Percentiles rank a stretch among this genome's conserved stretches.
phyloP scores from a whole-genome alignment of 1,140 invertebrate species.

The Heliconius congener region DNA sequence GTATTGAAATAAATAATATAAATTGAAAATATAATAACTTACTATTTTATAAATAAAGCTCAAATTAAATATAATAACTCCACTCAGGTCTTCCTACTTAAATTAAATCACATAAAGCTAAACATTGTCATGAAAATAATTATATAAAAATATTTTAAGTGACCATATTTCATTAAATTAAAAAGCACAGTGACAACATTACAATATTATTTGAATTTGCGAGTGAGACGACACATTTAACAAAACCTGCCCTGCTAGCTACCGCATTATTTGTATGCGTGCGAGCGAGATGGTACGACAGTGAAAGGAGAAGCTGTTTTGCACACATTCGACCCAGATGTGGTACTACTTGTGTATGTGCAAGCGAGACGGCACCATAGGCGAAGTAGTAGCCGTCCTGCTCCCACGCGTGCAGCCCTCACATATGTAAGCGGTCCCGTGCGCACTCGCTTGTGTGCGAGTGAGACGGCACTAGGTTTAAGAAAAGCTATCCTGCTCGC shows the following conservation, averaged over 20 bases:
- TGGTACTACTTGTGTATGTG: no score
- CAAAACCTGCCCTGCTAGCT: slow-evolving; percentile 80
- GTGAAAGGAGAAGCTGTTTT: no score
- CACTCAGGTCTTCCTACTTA: not conserved
- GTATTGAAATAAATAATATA: not conserved
- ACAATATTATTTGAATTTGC: not conserved
- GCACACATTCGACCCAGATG: no score
- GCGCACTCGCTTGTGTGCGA: not conserved
- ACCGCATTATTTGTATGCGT: slow-evolving; percentile 54
- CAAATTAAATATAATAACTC: not conserved
- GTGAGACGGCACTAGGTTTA: slow-evolving; percentile 37
- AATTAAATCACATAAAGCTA: not conserved
- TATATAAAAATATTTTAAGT: not conserved
- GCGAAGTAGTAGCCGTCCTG: no score
- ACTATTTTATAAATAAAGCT: not conserved
- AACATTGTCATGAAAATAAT: not conserved
- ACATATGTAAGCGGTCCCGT: no score
- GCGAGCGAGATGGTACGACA: no score
- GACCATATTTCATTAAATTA: not conserved
- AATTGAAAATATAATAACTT: not conserved
- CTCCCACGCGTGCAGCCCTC: no score
- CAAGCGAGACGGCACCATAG: no score
- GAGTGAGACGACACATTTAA: slow-evolving; percentile 41
- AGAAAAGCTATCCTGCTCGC: slow-evolving; percentile 80
- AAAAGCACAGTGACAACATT: not conserved